Percentiles rank a stretch among this genome's conserved stretches.
phyloP scores from a whole-genome alignment of 2,113 vertebrate genomes.

The Entomyzon cyanotis region DNA sequence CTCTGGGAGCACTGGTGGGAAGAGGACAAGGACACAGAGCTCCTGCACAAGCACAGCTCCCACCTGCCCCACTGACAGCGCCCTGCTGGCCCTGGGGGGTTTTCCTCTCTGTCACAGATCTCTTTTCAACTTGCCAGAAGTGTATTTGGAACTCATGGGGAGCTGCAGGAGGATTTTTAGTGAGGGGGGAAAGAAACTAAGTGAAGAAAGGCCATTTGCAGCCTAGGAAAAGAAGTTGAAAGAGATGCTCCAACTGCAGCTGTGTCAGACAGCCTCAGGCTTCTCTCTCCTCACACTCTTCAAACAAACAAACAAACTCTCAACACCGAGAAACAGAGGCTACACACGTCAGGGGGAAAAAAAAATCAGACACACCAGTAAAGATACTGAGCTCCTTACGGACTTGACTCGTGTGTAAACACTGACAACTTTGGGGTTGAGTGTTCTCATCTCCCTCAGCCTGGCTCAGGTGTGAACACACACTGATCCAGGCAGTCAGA shows the following conservation, averaged over 20 bases:
- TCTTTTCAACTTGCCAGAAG: not conserved
- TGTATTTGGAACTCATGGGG: not conserved
- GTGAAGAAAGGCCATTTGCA: not conserved
- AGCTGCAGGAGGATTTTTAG: not conserved
- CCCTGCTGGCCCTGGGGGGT: not conserved
- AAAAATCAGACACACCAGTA: not conserved
- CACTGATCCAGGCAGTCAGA: not conserved
- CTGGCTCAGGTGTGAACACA: not conserved
- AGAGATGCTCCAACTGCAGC: not conserved
- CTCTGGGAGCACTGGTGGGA: not conserved
- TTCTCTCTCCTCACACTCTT: slow-evolving; percentile 6
- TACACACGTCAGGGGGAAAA: not conserved
- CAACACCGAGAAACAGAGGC: slow-evolving; percentile 39
- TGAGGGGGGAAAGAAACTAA: not conserved
- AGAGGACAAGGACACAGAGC: no score
- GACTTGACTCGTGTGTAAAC: not conserved
- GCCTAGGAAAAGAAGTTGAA: slow-evolving; percentile 18
- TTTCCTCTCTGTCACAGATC: not conserved
- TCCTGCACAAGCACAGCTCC: not conserved
- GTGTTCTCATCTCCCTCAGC: not conserved
- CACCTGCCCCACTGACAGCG: fast-evolving
- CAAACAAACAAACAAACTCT: slow-evolving; percentile 27
- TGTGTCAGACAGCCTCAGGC: slow-evolving; percentile 18
- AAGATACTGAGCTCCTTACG: not conserved
- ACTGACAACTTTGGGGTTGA: not conserved